Conservation (phyloP, 2,888 invertebrate species). For the Drosophila algonquin region DNA sequence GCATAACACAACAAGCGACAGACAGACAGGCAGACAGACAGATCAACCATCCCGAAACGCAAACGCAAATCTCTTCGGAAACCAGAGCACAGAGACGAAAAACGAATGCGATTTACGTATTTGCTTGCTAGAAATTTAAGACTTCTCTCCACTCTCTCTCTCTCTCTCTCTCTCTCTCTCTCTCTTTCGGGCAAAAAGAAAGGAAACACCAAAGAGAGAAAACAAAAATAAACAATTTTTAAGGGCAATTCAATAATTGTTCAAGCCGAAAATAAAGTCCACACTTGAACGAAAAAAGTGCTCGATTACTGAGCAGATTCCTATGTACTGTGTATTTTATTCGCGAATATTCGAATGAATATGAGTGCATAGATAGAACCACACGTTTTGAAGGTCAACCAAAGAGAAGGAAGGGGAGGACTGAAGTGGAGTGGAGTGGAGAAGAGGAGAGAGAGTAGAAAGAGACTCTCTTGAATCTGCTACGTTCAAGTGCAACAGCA, state of each 20-base stretch:
- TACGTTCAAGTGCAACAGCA: neutral
- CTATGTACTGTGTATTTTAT: too few species aligned
- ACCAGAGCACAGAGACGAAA: neutral
- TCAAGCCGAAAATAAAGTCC: constrained; percentile 9
- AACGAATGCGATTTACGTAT: constrained; percentile 52
- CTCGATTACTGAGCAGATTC: neutral
- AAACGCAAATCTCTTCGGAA: neutral
- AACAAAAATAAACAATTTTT: constrained; percentile 36
- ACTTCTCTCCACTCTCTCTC: constrained; percentile 46
- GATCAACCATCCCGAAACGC: neutral
- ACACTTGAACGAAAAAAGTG: neutral
- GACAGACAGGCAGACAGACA: too few species aligned
- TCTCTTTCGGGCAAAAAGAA: too few species aligned
- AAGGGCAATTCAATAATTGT: constrained; percentile 35
- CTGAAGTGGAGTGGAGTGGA: neutral
- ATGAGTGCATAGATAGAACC: neutral
- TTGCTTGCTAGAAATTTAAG: constrained; percentile 62
- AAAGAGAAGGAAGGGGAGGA: constrained; percentile 4
- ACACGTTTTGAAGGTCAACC: constrained; percentile 23
- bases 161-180: neutral
- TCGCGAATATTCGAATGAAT: neutral
- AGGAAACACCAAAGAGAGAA: constrained; percentile 11
- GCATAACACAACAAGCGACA: constrained; percentile 52
- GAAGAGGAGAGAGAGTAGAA: neutral
- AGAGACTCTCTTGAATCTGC: neutral